Evolutionary conservation across 2,797 vertebrate genomes (phyloP).

Genomic region (Gobio occitaniae): DNA sequence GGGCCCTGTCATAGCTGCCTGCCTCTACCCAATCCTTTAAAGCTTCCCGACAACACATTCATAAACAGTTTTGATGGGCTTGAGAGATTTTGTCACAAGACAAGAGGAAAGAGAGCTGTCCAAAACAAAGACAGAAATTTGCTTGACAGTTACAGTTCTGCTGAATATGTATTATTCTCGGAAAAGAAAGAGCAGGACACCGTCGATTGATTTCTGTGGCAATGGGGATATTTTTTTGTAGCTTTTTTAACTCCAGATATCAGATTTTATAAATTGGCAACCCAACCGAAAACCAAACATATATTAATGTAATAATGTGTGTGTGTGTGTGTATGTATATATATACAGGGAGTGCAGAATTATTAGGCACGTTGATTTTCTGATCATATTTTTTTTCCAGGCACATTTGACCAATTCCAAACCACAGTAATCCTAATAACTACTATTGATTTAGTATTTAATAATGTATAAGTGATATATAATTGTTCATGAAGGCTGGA

Average conservation of each 20-base stretch:
- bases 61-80: conserved; percentile 66
- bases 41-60: conserved; percentile 59
- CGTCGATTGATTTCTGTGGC: conserved; percentile 44
- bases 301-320: not conserved
- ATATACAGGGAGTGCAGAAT: too few relatives aligned
- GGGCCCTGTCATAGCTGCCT: conserved; percentile 63
- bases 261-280: not conserved
- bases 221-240: not conserved
- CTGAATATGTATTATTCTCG: conserved; percentile 61
- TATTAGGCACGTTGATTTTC: too few relatives aligned
- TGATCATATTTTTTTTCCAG: too few relatives aligned
- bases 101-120: conserved; percentile 61
- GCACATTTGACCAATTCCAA: too few relatives aligned
- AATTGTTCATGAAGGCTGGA: too few relatives aligned
- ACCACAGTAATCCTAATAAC: too few relatives aligned
- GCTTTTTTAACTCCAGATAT: not conserved
- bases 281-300: not conserved
- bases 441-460: too few relatives aligned
- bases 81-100: conserved; percentile 63
- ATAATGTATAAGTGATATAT: too few relatives aligned
- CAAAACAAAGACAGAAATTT: conserved; percentile 64
- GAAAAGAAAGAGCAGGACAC: conserved; percentile 47
- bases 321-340: too few relatives aligned
- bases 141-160: conserved; percentile 62
- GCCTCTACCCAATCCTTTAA: conserved; percentile 61